A percentile compares a stretch with the other conserved stretches of the same genome.
phyloP scores from a whole-genome alignment of 2,797 vertebrate genomes.

The Carduelis carduelis region DNA sequence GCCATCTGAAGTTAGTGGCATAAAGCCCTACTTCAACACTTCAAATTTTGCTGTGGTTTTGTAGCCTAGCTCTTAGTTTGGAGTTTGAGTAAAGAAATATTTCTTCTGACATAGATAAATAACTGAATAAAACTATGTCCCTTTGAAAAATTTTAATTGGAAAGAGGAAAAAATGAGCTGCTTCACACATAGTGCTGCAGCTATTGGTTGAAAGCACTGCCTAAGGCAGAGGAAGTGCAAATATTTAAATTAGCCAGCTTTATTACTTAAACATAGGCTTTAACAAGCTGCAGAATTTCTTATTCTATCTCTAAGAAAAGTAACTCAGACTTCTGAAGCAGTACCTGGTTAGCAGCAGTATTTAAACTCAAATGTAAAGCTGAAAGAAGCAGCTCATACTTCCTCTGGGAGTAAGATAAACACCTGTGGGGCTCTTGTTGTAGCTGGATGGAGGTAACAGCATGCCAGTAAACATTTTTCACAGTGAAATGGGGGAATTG shows the following conservation, averaged over 20 bases:
- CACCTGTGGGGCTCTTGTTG: background rate
- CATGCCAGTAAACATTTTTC: background rate
- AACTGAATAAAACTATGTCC: background rate
- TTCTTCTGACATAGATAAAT: background rate
- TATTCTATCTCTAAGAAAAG: background rate
- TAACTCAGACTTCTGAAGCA: background rate
- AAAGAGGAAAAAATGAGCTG: background rate
- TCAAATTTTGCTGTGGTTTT: background rate
- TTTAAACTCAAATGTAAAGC: background rate
- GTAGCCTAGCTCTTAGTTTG: background rate
- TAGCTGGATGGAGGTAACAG: background rate
- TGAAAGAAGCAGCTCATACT: background rate
- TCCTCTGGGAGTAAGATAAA: background rate
- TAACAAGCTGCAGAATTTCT: background rate
- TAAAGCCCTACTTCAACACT: background rate
- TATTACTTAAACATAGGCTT: background rate
- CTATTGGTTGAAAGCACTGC: background rate
- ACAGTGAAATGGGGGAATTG: background rate
- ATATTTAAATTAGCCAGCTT: slow-evolving; percentile 13
- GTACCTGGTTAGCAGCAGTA: background rate
- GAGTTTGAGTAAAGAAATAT: background rate
- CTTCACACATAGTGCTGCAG: background rate
- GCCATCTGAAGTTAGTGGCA: background rate
- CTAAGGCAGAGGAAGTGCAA: background rate
- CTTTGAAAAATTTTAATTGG: background rate